Evolutionary conservation across 2,888 invertebrate genomes (phyloP), one percentile per base, ranked within the genome.

Genomic region (Drosophila percnosoma): DNA sequence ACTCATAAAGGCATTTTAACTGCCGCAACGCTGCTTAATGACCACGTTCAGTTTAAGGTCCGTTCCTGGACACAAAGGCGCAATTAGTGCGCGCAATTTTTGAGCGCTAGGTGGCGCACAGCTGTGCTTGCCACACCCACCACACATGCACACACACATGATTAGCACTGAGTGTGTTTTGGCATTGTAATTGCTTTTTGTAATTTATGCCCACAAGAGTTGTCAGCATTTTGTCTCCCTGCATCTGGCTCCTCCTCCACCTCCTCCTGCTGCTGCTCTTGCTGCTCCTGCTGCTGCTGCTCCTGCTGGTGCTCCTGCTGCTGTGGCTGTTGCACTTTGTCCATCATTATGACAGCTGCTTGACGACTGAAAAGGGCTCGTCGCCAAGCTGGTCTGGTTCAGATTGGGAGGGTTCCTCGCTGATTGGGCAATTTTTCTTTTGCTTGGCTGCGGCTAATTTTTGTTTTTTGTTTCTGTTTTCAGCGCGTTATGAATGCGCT

Each of bases 291-390:
- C 64, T 88, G 80, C 10, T 81, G 74, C 11, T 42, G 0, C 21
- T 21, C 0, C 2, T 42, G 0, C 3, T 55, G 18, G 73, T 75
- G 78, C 0, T 24, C 24, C 24, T 24, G 24, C 65, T 86, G 80
- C 11, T 82, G 74, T 61, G 62, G 69, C 77, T 75, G 82, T 69
- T 89, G 82, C 82, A 83, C 84, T 89, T 90, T 87, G 90, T 91
- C 87, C 91, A 85, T 88, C 90, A 91, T 85, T 89, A 89, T 85
- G 89, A 85, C 85, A 85, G 85, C 87, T 85, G 85, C 85, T 85
- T 85, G 85, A 87, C 85, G 88, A 85, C 89, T 73, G 36, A 82
- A 80, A 89, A 83, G 83, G 89, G 75, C 68, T 63, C 65, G 72
- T 67, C 40, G 67, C 33, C 52, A 58, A 21, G 57, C 42, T 57